Evolutionary conservation across 1,140 invertebrate genomes (phyloP), one percentile per base, ranked within the genome.

Genomic region (Drosophila leontia): DNA sequence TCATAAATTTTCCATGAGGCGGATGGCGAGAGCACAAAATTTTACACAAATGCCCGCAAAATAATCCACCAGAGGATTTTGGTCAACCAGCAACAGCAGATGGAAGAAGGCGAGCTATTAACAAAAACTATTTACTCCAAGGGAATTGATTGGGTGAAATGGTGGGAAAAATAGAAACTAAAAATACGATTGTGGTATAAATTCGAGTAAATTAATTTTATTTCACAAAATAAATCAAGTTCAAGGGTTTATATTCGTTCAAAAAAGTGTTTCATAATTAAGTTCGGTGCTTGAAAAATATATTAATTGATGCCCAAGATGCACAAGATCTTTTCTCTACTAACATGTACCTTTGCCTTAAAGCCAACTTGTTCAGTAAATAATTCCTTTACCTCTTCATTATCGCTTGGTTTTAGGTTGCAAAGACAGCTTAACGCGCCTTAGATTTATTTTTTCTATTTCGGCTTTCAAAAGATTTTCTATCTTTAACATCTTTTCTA

Each of bases 51-150:
- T 45, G 17, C 29, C 64, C 44, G 59, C 60, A 45, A 78, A 47
- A 42, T 42, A 78, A 51, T 58, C 34, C 82, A 59, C 55, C 57
- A 79, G 48, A 67, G 59, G 45, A 71, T 72, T 84, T 65, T 84
- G 85, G 81, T 71, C 69, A 82, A 78, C 81, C 69, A 48, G 42
- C 69, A 51, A 50, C 35, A 41, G n/a, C 19, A 47, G 19, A 15
- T 9, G 45, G 23, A 48, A 15, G 13, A 26, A 67, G 58, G 57
- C 56, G 62, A 78, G 78, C 68, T 61, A 83, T 75, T 81, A 90
- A 81, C 67, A 80, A 77, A 68, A 86, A 77, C 68, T 77, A 82
- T 80, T 72, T 88, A 72, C 53, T 64, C 37, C 4, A 0, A 60
- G 68, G 51, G 29, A 79, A 65, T 75, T 47, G 59, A 60, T 75